A percentile compares a stretch with the other conserved stretches of the same genome.
These are phyloP conservation scores for Trichonephila clavipes DNA, from an alignment of 1,140 invertebrate species.

Conservation along the genomic window DNA sequence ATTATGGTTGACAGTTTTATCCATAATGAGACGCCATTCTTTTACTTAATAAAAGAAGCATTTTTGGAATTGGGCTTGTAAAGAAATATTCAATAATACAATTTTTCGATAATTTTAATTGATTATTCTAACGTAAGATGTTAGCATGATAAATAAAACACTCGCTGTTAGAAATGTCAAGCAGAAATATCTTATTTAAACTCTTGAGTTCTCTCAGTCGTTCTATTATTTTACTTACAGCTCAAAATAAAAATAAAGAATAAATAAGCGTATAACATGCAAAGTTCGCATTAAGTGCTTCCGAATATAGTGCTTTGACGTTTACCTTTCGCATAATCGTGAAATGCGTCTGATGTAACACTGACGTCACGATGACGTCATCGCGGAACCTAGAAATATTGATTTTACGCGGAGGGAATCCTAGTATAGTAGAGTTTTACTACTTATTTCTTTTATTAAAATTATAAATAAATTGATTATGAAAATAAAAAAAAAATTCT, in stretches of 20 bases:
- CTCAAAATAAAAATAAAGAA: not conserved
- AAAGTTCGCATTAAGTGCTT: not conserved
- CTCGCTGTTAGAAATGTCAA: not conserved
- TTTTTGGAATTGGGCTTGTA: too few species aligned
- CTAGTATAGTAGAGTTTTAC: not conserved
- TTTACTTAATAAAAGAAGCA: too few species aligned
- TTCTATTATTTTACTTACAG: not conserved
- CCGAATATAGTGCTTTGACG: conserved; percentile 12
- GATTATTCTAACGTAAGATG: too few species aligned
- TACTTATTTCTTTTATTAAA: not conserved
- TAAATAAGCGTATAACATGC: not conserved
- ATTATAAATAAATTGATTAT: too few species aligned
- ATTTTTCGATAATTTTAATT: too few species aligned
- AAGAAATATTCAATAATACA: too few species aligned
- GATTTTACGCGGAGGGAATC: conserved; percentile 29
- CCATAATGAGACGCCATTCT: too few species aligned
- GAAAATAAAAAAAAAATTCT: too few species aligned
- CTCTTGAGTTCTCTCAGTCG: not conserved
- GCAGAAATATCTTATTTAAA: not conserved
- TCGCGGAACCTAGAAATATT: conserved; percentile 54
- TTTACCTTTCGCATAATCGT: conserved; percentile 50
- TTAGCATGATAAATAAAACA: not conserved
- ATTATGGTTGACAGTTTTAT: too few species aligned
- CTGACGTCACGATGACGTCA: conserved; percentile 61
- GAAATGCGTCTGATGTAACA: conserved; percentile 42